phyloP scores from a whole-genome alignment of 2,113 vertebrate species.

The Brienomyrus brachyistius region DNA sequence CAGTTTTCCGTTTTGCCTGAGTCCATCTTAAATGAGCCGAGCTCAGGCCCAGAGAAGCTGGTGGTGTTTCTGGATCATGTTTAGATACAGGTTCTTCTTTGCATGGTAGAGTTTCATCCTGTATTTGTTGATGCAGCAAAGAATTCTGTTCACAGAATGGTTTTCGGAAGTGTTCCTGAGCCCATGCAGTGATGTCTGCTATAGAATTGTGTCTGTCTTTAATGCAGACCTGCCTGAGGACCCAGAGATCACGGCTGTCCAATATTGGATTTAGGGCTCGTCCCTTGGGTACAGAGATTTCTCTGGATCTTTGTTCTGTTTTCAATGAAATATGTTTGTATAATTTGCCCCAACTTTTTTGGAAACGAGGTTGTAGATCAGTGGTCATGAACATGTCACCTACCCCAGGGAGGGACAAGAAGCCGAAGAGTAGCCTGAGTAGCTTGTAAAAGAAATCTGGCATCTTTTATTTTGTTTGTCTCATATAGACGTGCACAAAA shows the following conservation, averaged over 20 bases:
- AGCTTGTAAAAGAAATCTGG: not conserved
- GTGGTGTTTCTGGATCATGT: too few species aligned
- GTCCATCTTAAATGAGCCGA: too few species aligned
- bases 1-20: too few species aligned
- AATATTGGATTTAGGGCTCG: not conserved
- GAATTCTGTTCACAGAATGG: too few species aligned
- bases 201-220: too few species aligned
- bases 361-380: not conserved
- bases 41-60: too few species aligned
- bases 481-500: not conserved
- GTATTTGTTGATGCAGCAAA: too few species aligned
- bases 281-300: not conserved
- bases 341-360: too few species aligned
- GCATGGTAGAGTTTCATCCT: too few species aligned
- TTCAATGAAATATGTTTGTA: too few species aligned
- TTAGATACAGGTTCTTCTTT: too few species aligned
- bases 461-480: not conserved
- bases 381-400: not conserved
- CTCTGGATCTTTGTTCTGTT: not conserved
- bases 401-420: not conserved
- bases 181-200: not conserved
- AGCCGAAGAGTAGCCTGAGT: not conserved
- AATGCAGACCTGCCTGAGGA: not conserved
- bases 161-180: not conserved
- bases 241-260: not conserved